Evolutionary conservation across 2,113 vertebrate species (phyloP).

Genomic region (Andinoacara biseriatus): DNA sequence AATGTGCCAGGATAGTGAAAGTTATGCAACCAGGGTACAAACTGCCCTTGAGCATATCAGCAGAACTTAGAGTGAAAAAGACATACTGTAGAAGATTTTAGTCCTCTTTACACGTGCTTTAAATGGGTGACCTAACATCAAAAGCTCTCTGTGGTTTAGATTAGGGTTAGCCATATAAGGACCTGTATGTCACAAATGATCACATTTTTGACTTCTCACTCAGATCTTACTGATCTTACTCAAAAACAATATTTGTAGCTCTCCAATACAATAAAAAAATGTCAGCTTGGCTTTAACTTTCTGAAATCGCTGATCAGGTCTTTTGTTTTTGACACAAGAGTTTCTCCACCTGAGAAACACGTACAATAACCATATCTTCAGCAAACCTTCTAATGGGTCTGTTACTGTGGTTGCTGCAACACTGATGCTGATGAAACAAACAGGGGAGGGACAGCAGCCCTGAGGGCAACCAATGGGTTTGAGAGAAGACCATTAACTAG

Average conservation of each 20-base stretch:
- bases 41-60: neutral
- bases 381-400: neutral
- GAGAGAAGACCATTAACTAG: neutral
- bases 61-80: neutral
- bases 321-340: neutral
- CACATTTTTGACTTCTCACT: neutral
- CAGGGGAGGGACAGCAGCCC: neutral
- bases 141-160: neutral
- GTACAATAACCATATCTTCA: neutral
- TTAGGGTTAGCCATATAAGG: neutral
- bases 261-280: fast-evolving
- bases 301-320: neutral
- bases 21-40: neutral
- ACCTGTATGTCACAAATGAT: neutral
- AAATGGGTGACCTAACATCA: neutral
- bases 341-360: too few relatives aligned
- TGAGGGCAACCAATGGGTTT: neutral
- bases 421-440: neutral
- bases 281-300: neutral
- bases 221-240: neutral
- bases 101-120: fast-evolving
- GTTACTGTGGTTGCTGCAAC: neutral
- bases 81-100: neutral
- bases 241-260: neutral
- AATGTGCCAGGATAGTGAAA: neutral